Evolutionary conservation across 2,888 invertebrate genomes (phyloP), one percentile per base, ranked within the genome.

Genomic region (Drosophila cracens): DNA sequence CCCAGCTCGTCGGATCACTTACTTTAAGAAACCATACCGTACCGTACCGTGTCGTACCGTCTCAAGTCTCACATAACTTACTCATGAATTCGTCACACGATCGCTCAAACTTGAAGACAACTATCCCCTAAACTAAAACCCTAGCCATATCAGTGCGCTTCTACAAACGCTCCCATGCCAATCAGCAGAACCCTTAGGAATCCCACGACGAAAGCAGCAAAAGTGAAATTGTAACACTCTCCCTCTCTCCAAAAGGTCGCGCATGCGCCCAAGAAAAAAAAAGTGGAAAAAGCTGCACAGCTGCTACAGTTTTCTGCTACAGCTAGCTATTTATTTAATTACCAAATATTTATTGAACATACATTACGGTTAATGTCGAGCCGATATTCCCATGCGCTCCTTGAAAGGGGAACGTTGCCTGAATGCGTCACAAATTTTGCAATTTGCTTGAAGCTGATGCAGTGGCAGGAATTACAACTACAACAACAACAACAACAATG

Each of bases 281-380:
- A 16, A 4, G 8, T 8, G 25, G 46, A 25, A 46, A 46, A 88
- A 88, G 90, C 89, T 88, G 79, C 68, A 72, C 85, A 86, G 89
- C 85, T 86, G 85, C 90, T 71, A 63, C 68, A 74, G 53, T 70
- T 74, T 69, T 51, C 49, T 51, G 63, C 59, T 65, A 52, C 60
- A 59, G 63, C 69, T 54, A 70, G 68, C 75, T 82, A 88, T 90
- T 87, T 87, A 87, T 89, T 87, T 89, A 89, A 87, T 87, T 87
- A 87, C 87, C 89, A 89, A 90, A 87, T 87, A 89, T 90, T 90
- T 90, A 87, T 87, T 87, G 87, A 87, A 83, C 90, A 87, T 89
- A 78, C 90, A 89, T 84, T 84, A 89, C 83, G 86, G 76, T 82
- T 84, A 89, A 82, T 82, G 86, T 72, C 61, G 73, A 61, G 75